Base-by-base conservation (phyloP, 2,113 vertebrate genomes). In the Fregata magnificens region DNA sequence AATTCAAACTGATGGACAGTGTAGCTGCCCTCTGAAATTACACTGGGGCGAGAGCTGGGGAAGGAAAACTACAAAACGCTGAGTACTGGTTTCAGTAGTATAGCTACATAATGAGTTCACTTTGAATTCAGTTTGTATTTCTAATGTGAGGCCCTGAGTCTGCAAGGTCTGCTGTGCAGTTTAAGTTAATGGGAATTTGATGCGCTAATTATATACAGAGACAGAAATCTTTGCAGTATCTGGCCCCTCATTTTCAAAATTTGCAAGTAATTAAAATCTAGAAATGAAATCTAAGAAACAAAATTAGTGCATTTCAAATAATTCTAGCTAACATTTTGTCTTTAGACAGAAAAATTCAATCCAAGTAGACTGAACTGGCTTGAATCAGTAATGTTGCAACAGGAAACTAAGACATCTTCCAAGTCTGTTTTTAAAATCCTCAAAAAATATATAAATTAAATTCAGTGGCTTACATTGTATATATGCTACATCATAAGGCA, bases 401-500 rank as follows among this genome's bases (percentile, higher is more conserved):
- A 95, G 90, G 93, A 98, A 98, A 88, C 87, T 88, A 96, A 79
- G 61, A 95, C 78, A n/a, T 50, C 71, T 97, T 89, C 93, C 95
- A 97, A 95, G 87, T 85, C 84, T 65, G 66, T 79, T 92, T 73
- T 87, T 96, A 97, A 98, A 96, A 86, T 59, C 53, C 87, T 93
- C 94, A 93, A 93, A 98, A 95, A 91, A 98, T 86, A 96, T 96
- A 98, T 98, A 98, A 98, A 98, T 98, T 98, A 98, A 98, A 96
- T 96, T 97, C 94, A 98, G 97, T 95, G 95, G 96, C 97, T 98
- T 97, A 98, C 72, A 49, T 96, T 94, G 95, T 76, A 94, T 71
- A 96, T 65, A 95, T 94, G 95, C 97, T 98, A 97, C 92, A 95
- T 97, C 72, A 42, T 88, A 97, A 95, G 93, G 96, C 95, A 97